Base-by-base conservation (phyloP, 2,888 invertebrate genomes). In the Agrochola lota region DNA sequence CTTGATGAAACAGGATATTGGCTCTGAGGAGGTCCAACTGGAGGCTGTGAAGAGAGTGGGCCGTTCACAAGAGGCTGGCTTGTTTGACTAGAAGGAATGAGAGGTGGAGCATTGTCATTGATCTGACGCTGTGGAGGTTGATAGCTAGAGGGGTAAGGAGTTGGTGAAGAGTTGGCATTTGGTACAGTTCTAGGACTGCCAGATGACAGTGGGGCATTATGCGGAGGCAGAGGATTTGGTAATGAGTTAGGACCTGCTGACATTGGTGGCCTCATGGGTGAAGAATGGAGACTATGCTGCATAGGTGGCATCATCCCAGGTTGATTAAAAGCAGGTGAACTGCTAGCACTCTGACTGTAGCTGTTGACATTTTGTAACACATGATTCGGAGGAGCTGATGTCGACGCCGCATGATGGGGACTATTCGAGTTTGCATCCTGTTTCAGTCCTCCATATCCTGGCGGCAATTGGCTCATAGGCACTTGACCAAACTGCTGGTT, bases 271-370 rank as follows among this genome's bases (percentile, higher is more conserved):
- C 90, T 91, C 75, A 94, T 86, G 46, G 95, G 94, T 70, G 95
- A 95, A 67, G 94, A 92, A 43, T 94, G 95, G 60, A 93, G 81
- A 35, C 91, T 92, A 57, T 90, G 87, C 72, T 89, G 90, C 72
- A 90, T 85, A 73, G 92, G 91, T 52, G 94, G 91, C 84, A 93
- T 86, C 84, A 94, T 91, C 75, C 93, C 95, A 68, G 96, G 91
- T 74, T 95, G 94, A 87, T 96, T 96, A 83, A 96, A 96, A 63
- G 95, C 95, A 80, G 96, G 96, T 57, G 96, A 96, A 90, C 93
- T 96, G 75, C 90, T 95, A 52, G 92, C 94, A 92, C 96, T 96
- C 85, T 95, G 95, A 85, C 89, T 94, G 69, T 91, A 95, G 86
- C 94, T 93, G 87, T 95, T 96, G 72, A 93, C 85, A 90, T 93